A percentile compares a stretch with the other conserved stretches of the same genome.
phyloP scores from a whole-genome alignment of 2,797 vertebrate genomes.

The Melanotaenia nigrans region DNA sequence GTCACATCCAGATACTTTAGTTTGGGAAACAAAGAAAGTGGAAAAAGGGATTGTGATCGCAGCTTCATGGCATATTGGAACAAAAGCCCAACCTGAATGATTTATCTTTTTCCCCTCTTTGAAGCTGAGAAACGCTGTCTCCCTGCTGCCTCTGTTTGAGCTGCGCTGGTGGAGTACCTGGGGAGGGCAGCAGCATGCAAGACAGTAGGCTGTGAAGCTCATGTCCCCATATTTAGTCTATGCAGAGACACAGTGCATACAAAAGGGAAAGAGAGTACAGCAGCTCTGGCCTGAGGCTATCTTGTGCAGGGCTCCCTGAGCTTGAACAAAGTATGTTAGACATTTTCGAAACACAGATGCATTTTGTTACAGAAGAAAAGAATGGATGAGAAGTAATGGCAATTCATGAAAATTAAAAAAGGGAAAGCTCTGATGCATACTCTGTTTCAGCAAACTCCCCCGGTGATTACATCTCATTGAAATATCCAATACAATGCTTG shows the following conservation, averaged over 20 bases:
- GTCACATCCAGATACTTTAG: slow-evolving; percentile 83
- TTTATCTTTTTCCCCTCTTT: slow-evolving; percentile 83
- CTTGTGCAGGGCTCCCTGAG: slow-evolving; percentile 74
- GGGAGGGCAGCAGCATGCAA: slow-evolving; percentile 76
- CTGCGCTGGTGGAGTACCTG: slow-evolving; percentile 69
- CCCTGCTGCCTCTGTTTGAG: slow-evolving; percentile 71
- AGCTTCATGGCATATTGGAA: slow-evolving; percentile 82
- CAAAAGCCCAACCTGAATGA: slow-evolving; percentile 84
- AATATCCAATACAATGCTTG: slow-evolving; percentile 82
- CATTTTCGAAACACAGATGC: slow-evolving; percentile 85
- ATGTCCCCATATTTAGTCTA: slow-evolving; percentile 77
- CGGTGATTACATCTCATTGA: slow-evolving; percentile 79
- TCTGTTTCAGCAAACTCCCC: slow-evolving; percentile 71
- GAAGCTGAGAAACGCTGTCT: slow-evolving; percentile 72
- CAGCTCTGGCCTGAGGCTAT: slow-evolving; percentile 80
- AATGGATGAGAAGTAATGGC: slow-evolving; percentile 82
- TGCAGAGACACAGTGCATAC: slow-evolving; percentile 68
- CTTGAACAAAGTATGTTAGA: slow-evolving; percentile 82
- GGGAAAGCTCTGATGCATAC: slow-evolving; percentile 65
- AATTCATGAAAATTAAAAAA: slow-evolving; percentile 78
- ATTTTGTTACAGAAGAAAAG: slow-evolving; percentile 87
- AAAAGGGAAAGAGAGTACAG: slow-evolving; percentile 74
- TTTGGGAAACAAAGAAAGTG: slow-evolving; percentile 80
- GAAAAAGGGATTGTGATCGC: slow-evolving; percentile 83
- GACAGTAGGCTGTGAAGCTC: slow-evolving; percentile 72